Evolutionary conservation across 2,797 vertebrate genomes (phyloP).

Genomic region (Synanceia verrucosa): DNA sequence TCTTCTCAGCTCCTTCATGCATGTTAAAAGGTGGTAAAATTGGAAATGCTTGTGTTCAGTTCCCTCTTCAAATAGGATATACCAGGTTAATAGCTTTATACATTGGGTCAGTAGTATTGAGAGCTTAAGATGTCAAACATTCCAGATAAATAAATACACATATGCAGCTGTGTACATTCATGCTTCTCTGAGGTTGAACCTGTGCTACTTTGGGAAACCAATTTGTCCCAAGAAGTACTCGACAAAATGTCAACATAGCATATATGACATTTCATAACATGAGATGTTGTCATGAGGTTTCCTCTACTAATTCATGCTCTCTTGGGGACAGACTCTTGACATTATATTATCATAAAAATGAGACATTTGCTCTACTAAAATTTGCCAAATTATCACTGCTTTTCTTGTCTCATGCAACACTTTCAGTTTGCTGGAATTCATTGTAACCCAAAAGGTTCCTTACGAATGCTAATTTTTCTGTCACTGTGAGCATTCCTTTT

Average conservation of each 20-base stretch:
- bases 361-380: not conserved
- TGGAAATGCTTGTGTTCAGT: not conserved
- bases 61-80: not conserved
- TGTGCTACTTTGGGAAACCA: not conserved
- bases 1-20: constrained; percentile 12
- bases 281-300: not conserved
- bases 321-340: no score
- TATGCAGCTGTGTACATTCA: not conserved
- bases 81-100: not conserved
- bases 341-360: no score
- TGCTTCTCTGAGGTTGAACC: not conserved
- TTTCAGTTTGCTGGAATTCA: not conserved
- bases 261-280: not conserved
- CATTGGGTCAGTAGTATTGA: not conserved
- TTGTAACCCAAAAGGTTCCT: not conserved
- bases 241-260: not conserved
- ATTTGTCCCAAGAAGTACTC: not conserved
- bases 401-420: not conserved
- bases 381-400: not conserved
- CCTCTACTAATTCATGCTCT: no score
- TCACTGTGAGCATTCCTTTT: not conserved
- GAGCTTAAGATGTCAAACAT: not conserved
- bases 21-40: constrained; percentile 12
- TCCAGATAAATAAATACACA: no score
- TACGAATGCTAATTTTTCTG: not conserved